phyloP scores from a whole-genome alignment of 1,140 invertebrate species.

The Chrysoperla carnea region DNA sequence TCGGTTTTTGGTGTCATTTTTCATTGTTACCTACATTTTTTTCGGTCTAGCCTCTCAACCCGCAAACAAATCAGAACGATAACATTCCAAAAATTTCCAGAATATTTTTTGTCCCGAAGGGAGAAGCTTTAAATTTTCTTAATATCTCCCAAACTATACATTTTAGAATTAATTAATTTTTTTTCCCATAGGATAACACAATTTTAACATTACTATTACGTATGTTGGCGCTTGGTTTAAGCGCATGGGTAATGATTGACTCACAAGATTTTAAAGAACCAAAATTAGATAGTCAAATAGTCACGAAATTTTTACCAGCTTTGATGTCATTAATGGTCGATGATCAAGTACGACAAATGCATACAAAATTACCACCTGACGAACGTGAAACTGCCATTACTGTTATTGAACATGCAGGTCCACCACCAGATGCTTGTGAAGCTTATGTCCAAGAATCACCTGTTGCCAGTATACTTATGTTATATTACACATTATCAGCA shows the following conservation, averaged over 20 bases:
- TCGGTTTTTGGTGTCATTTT: too few relatives aligned
- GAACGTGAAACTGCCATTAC: conserved; percentile 83
- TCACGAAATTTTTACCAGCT: conserved; percentile 88
- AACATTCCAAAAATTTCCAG: too few relatives aligned
- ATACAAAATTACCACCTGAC: conserved; percentile 79
- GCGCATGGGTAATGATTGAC: conserved; percentile 94
- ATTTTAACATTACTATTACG: conserved; percentile 80
- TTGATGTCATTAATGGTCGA: conserved; percentile 93
- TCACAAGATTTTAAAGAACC: conserved; percentile 92
- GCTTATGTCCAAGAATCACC: conserved; percentile 78
- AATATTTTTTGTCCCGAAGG: too few relatives aligned
- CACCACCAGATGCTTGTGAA: conserved; percentile 81
- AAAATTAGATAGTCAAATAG: conserved; percentile 77
- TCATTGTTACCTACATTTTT: too few relatives aligned
- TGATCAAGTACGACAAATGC: conserved; percentile 79
- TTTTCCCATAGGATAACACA: conserved; percentile 50
- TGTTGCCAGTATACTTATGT: conserved; percentile 79
- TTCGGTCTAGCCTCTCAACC: too few relatives aligned
- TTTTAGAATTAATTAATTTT: too few relatives aligned
- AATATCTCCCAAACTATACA: too few relatives aligned
- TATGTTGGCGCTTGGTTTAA: conserved; percentile 83
- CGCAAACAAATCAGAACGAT: too few relatives aligned
- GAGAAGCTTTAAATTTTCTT: too few relatives aligned
- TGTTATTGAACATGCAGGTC: conserved; percentile 86
- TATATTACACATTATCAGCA: conserved; percentile 88